Conservation (phyloP, 2,888 invertebrate species). For the Mechanitis messenoides region DNA sequence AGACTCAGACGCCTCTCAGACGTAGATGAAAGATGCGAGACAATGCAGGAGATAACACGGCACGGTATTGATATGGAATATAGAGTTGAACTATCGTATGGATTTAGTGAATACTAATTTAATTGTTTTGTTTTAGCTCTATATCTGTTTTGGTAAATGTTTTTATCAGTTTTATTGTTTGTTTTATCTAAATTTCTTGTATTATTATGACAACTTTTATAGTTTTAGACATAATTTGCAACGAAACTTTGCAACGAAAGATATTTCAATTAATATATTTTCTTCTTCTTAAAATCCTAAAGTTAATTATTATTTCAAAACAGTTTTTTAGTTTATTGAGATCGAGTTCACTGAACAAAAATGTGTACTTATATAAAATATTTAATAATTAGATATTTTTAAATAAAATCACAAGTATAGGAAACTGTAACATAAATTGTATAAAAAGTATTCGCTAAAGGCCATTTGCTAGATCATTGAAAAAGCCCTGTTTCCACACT, state of each 20-base stretch:
- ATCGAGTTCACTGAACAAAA: no score
- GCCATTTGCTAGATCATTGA: neutral
- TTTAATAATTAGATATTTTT: no score
- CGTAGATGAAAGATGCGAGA: slow-evolving; percentile 14
- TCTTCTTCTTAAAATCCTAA: no score
- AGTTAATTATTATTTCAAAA: no score
- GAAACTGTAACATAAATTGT: neutral
- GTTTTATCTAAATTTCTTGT: no score
- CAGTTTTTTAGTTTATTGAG: no score
- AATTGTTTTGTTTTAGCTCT: neutral
- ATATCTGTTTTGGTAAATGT: neutral
- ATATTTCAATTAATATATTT: no score
- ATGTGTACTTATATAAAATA: no score
- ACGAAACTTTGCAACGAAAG: no score
- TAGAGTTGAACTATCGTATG: slow-evolving; percentile 1
- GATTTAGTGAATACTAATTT: neutral
- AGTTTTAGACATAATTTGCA: no score
- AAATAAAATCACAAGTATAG: neutral
- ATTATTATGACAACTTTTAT: no score
- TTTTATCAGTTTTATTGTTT: neutral
- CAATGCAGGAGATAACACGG: slow-evolving; percentile 18
- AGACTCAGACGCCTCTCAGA: slow-evolving; percentile 21
- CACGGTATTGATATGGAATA: slow-evolving; percentile 7
- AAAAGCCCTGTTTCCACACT: neutral
- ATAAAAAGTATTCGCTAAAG: neutral